Evolutionary conservation across 2,888 invertebrate genomes (phyloP).

Genomic region (Meloe dianella): DNA sequence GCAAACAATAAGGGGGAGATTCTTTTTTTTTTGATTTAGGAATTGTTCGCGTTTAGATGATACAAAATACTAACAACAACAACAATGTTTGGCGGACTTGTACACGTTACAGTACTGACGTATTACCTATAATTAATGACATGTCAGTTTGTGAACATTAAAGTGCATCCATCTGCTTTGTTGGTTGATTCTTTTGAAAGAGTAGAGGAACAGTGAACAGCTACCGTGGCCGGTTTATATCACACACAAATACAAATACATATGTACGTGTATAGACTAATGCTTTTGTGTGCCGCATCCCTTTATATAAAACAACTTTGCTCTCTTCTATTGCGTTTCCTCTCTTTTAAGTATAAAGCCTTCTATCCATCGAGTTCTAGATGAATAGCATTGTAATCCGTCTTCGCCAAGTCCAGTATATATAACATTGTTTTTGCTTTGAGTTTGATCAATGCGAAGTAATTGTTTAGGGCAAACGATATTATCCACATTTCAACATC

Average conservation of each 20-base stretch:
- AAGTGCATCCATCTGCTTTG: conserved; percentile 56
- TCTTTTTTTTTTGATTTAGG: conserved; percentile 42
- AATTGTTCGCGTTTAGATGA: conserved; percentile 47
- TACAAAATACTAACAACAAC: conserved; percentile 41
- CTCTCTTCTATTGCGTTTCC: conserved; percentile 50
- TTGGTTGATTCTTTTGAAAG: conserved; percentile 53
- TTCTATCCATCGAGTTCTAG: conserved; percentile 42
- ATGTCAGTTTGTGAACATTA: conserved; percentile 56
- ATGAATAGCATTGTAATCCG: conserved; percentile 50
- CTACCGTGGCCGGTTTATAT: conserved; percentile 51
- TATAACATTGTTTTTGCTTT: conserved; percentile 42
- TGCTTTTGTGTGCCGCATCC: conserved; percentile 51
- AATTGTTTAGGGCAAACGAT: not conserved
- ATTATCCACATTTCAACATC: not conserved
- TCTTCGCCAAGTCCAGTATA: conserved; percentile 32
- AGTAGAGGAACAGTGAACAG: conserved; percentile 39
- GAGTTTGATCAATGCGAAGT: conserved; percentile 16
- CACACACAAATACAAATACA: conserved; percentile 17
- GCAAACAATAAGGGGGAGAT: conserved; percentile 50
- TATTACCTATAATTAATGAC: conserved; percentile 58
- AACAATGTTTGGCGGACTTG: conserved; percentile 30
- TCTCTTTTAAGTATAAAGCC: conserved; percentile 42
- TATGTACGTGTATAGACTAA: conserved; percentile 41
- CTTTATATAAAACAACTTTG: conserved; percentile 50
- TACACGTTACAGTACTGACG: not conserved